Conservation (phyloP, 2,888 invertebrate species). For the Antheraea yamamai region DNA sequence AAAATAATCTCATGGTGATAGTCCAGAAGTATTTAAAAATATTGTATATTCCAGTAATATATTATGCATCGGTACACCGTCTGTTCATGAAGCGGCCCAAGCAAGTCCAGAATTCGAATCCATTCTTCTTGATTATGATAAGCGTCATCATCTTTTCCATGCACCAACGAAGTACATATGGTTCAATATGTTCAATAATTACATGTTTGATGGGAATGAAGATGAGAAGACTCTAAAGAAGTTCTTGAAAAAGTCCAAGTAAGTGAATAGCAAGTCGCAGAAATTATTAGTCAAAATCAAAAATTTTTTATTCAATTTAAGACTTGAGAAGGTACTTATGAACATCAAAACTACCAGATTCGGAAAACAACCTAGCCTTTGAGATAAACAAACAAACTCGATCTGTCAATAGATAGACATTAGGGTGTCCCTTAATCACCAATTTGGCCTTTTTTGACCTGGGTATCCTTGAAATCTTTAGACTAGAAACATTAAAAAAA, state of each 20-base stretch:
- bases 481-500: too few species aligned
- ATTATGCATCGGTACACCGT: slow-evolving; percentile 93
- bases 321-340: too few species aligned
- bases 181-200: slow-evolving; percentile 96
- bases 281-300: background rate
- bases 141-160: slow-evolving; percentile 85
- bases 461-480: too few species aligned
- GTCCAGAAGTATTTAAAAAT: background rate
- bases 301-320: too few species aligned
- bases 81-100: slow-evolving; percentile 87
- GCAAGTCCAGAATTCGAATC: slow-evolving; percentile 68
- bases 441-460: too few species aligned
- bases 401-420: too few species aligned
- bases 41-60: slow-evolving; percentile 81
- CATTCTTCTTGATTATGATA: slow-evolving; percentile 91
- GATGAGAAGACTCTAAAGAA: slow-evolving; percentile 81
- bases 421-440: too few species aligned
- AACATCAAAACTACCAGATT: too few species aligned
- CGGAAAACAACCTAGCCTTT: too few species aligned
- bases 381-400: too few species aligned
- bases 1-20: background rate
- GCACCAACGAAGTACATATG: slow-evolving; percentile 86
- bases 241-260: slow-evolving; percentile 83
- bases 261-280: slow-evolving; percentile 26
- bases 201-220: slow-evolving; percentile 87